These are phyloP conservation scores for Thecophora atra DNA, from an alignment of 2,888 invertebrate genomes.

Conservation along the genomic window DNA sequence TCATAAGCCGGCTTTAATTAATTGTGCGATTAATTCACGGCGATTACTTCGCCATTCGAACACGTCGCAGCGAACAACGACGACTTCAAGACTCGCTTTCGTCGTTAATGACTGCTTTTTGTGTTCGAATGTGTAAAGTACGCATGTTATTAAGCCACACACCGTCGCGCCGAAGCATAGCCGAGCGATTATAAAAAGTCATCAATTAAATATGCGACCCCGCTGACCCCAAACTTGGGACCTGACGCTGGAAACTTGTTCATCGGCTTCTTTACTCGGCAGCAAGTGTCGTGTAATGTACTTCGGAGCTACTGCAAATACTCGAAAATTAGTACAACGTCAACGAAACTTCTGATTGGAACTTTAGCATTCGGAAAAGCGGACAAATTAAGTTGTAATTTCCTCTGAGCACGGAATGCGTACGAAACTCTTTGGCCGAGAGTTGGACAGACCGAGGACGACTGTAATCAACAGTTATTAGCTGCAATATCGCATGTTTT, in stretches of 20 bases:
- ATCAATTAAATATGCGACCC: slow-evolving; percentile 31
- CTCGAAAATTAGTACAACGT: slow-evolving; percentile 33
- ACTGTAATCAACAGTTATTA: slow-evolving; percentile 27
- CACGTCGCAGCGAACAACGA: neutral
- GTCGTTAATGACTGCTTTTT: neutral
- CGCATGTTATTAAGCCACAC: slow-evolving; percentile 16
- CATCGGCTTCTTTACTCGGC: neutral
- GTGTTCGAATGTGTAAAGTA: slow-evolving; percentile 23
- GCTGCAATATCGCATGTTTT: neutral
- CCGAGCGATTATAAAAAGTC: neutral
- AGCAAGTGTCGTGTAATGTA: neutral
- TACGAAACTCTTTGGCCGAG: slow-evolving; percentile 12
- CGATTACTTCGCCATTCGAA: slow-evolving; percentile 10
- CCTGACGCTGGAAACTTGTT: slow-evolving; percentile 22
- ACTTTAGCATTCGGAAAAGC: neutral
- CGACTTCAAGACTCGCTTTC: slow-evolving; percentile 2
- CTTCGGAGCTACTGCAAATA: neutral
- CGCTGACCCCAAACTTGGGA: slow-evolving; percentile 32
- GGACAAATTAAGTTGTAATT: slow-evolving; percentile 23
- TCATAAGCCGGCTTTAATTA: neutral
- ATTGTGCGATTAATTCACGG: neutral
- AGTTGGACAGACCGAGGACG: neutral
- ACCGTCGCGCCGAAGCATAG: neutral
- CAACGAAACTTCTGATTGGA: slow-evolving; percentile 23
- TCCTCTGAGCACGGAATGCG: slow-evolving; percentile 24